Percentiles rank a stretch among this genome's conserved stretches.
Conservation (phyloP, 2,113 vertebrate species). For the Mungos mungo region DNA sequence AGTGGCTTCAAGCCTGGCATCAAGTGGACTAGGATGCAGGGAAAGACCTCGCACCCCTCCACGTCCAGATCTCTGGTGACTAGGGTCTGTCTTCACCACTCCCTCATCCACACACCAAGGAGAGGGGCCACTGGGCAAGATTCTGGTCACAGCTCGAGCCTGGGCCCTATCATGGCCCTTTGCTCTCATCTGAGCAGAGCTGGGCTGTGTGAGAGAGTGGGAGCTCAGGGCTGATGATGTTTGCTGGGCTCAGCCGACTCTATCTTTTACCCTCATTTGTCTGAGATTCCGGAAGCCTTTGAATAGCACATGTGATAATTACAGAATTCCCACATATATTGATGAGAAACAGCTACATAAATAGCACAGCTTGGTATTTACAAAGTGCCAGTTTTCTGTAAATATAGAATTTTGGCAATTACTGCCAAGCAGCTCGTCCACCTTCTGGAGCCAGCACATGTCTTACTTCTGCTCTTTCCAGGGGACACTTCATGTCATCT, state of each 20-base stretch:
- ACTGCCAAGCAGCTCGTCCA: background rate
- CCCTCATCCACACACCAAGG: background rate
- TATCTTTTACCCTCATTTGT: constrained; percentile 37
- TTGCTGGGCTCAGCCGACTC: background rate
- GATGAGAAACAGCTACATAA: constrained; percentile 70
- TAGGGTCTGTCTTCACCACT: background rate
- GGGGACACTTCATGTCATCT: background rate
- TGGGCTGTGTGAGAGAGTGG: background rate
- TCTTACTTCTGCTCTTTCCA: background rate
- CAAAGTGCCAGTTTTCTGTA: constrained; percentile 71
- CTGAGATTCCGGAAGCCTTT: constrained; percentile 49
- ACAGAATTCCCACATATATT: constrained; percentile 71
- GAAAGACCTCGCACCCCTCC: background rate
- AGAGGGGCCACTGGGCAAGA: background rate
- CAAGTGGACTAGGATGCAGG: background rate
- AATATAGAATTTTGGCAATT: constrained; percentile 66
- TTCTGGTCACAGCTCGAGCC: too few species aligned
- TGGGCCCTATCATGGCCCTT: background rate
- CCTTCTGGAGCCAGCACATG: background rate
- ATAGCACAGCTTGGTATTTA: constrained; percentile 73
- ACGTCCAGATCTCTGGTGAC: too few species aligned
- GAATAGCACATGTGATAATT: constrained; percentile 60
- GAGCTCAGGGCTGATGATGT: background rate
- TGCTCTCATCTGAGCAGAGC: background rate
- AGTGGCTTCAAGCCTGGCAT: background rate